Base-by-base conservation (phyloP, 2,797 vertebrate species). In the Megaceryle alcyon region DNA sequence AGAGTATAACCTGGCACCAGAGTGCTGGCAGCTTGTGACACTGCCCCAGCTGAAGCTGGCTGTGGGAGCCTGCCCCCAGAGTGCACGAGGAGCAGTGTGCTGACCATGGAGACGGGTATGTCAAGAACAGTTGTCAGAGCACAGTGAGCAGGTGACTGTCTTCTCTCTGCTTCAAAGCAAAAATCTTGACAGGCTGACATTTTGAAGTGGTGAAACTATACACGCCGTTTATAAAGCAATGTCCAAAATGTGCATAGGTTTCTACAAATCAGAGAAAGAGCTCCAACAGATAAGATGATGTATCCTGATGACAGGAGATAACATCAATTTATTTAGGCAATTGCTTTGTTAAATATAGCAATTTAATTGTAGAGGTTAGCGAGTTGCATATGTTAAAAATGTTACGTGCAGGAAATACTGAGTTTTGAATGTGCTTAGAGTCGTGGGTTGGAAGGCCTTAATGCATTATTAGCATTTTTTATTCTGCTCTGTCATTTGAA, bases 31-130 rank as follows among this genome's bases (percentile, higher is more conserved):
- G 59, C 46, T 59, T 39, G 15, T 71, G 49, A 12, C 6, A 3
- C 18, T 80, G 44, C 35, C 19, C 23, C 14, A 10, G 31, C n/a
- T 51, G 57, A 37, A 73, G 46, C 49, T 15, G 22, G 22, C 26
- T 26, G 16, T 7, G 19, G 44, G 35, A 65, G 26, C 35, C 65
- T 31, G 26, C 28, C 56, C 23, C n/a, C 20, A 9, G 29, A 21
- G 14, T 1, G 15, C 15, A 17, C 19, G 15, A 25, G 37, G 28
- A 78, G 39, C 12, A 59, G 16, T 4, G 18, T 31, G 41, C 53
- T 64, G 39, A 16, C 37, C 8, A 6, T 0, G 1, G n/a, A 29
- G 25, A 28, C 1, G 4, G 35, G 10, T 10, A 1, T 3, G 6
- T 51, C 46, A 25, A 22, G 37, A 88, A 41, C 10, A 29, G 51